These are phyloP conservation scores for Acanthopleura granulata DNA, from an alignment of 2,888 invertebrate genomes.

Conservation along the genomic window DNA sequence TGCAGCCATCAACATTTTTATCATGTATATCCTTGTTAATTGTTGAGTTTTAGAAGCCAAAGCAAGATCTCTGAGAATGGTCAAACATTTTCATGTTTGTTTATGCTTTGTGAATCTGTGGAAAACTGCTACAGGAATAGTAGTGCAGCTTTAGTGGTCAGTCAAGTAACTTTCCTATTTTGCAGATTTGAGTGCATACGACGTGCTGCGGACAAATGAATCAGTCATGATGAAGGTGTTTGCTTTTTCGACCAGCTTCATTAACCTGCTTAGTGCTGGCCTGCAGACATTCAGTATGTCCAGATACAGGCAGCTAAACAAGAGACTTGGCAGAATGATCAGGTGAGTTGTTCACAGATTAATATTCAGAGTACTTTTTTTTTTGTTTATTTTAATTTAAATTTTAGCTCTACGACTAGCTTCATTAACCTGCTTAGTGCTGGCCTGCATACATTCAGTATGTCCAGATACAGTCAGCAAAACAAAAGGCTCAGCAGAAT, in stretches of 20 bases:
- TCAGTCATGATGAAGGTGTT: constrained; percentile 78
- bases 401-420: too few species aligned
- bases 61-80: too few species aligned
- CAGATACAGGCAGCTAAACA: constrained; percentile 79
- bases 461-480: constrained; percentile 78
- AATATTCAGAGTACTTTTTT: too few species aligned
- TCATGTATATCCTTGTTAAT: too few species aligned
- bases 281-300: constrained; percentile 77
- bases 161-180: neutral
- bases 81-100: too few species aligned
- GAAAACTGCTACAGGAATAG: too few species aligned
- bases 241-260: constrained; percentile 78
- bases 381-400: too few species aligned
- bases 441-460: constrained; percentile 77
- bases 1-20: too few species aligned
- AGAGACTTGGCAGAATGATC: constrained; percentile 68
- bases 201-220: constrained; percentile 72
- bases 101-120: too few species aligned
- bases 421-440: constrained; percentile 77
- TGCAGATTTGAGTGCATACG: constrained; percentile 41
- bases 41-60: too few species aligned
- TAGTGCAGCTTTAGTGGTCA: too few species aligned
- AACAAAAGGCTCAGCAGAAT: constrained; percentile 72
- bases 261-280: constrained; percentile 77
- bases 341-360: constrained; percentile 44